phyloP scores from a whole-genome alignment of 2,797 vertebrate genomes.

The Gouania willdenowi region DNA sequence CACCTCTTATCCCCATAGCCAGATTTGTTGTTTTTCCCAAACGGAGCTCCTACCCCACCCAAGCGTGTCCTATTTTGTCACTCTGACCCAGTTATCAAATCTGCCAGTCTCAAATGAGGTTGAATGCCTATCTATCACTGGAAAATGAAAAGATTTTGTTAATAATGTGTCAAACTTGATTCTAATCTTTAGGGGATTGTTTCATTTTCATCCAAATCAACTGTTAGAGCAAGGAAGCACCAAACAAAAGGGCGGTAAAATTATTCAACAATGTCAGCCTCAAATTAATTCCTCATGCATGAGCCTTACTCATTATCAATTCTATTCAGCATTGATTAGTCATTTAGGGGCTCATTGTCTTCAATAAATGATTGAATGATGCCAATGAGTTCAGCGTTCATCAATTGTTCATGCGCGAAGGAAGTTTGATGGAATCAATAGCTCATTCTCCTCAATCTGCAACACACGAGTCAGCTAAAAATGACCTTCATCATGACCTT shows the following conservation, averaged over 20 bases:
- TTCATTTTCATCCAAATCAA: conserved; percentile 9
- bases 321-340: conserved; percentile 37
- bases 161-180: conserved; percentile 2
- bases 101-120: conserved; percentile 15
- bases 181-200: conserved; percentile 3
- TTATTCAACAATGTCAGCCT: not conserved
- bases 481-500: conserved; percentile 22
- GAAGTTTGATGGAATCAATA: conserved; percentile 39
- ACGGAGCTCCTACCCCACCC: conserved; percentile 22
- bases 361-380: conserved; percentile 33
- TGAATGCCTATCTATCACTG: not conserved
- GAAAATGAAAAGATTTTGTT: not conserved
- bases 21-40: conserved; percentile 28
- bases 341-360: conserved; percentile 27
- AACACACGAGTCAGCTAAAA: conserved; percentile 4
- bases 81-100: conserved; percentile 14
- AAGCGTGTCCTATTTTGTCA: conserved; percentile 31
- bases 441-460: conserved; percentile 28
- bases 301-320: conserved; percentile 35
- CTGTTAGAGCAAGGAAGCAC: conserved; percentile 7
- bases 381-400: conserved; percentile 19
- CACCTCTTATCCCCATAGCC: conserved; percentile 55
- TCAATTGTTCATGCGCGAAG: conserved; percentile 39
- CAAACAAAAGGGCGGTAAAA: not conserved
- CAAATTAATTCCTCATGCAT: conserved; percentile 29